Base-by-base conservation (phyloP, 2,113 vertebrate species). In the Eulemur macaco region DNA sequence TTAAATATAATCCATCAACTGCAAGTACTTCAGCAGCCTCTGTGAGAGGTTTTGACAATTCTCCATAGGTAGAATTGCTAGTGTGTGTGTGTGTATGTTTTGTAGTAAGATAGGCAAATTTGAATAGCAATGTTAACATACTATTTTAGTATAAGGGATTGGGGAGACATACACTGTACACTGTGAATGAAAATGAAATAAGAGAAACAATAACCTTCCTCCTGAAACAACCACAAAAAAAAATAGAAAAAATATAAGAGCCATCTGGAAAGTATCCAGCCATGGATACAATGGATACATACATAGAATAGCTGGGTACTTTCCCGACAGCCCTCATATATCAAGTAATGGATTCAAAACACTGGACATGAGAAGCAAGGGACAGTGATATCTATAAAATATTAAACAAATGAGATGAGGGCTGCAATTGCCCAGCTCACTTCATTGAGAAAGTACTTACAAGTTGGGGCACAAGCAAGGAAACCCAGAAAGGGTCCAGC, bases 121-220 rank as follows among this genome's bases (percentile, higher is more conserved):
- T n/a, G 3, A 58, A 29, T 50, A 47, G 13, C 2, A 73, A 31
- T 15, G 0, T 18, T 58, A 58, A 77, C 69, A 74, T 23, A 23
- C 47, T 54, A 15, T 69, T 56, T 39, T 64, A 39, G 63, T 17
- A 31, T 31, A 47, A 92, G 45, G 1, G 45, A 11, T 20, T 6
- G 1, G 6, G 29, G 23, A 63, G 8, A 45, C 8, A 45, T 63
- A 17, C 8, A 69, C 23, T 42, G 89, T 66, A 17, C 8, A 69
- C 23, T 42, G 89, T 66, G n/a, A 69, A 34, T 12, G 20, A 76
- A 88, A 85, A 91, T 60, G 9, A 84, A 94, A 93, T 50, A 74
- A 29, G 2, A 58, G 15, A 78, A 20, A 34, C 17, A 47, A 34
- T 23, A 80, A 17, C 2, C 0, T 47, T 74, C 13, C 6, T 74